A percentile compares a stretch with the other conserved stretches of the same genome.
Evolutionary conservation across 2,113 vertebrate genomes (phyloP).

Genomic region (Tachycineta bicolor): DNA sequence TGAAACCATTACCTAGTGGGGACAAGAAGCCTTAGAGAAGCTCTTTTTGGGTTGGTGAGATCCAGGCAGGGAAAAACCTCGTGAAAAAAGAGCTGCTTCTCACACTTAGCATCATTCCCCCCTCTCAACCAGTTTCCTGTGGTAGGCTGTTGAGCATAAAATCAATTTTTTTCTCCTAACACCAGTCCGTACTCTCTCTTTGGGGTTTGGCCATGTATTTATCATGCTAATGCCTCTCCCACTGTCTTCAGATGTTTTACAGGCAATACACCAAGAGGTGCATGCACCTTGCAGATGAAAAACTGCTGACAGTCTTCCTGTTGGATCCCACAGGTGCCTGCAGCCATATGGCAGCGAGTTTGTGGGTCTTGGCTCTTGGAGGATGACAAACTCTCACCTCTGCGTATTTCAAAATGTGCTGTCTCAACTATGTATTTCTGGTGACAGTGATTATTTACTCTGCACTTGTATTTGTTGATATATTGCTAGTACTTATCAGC

Average conservation of each 20-base stretch:
- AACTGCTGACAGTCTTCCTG: conserved; percentile 4
- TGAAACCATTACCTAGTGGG: conserved; percentile 4
- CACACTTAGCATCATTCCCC: background rate
- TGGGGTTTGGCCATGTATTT: background rate
- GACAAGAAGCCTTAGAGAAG: background rate
- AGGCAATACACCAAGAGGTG: conserved; percentile 16
- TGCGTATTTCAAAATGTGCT: background rate
- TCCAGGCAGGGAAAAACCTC: background rate
- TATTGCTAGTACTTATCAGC: conserved; percentile 1
- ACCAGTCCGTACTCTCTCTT: background rate
- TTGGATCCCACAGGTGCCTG: background rate
- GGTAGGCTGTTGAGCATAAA: background rate
- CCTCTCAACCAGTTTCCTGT: background rate
- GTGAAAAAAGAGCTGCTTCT: background rate
- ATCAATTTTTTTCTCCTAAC: background rate
- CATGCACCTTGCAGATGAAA: conserved; percentile 5
- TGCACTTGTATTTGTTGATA: conserved; percentile 44
- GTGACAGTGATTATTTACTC: conserved; percentile 66
- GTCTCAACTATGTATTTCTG: conserved; percentile 1
- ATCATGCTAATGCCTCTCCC: background rate
- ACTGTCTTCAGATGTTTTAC: conserved; percentile 8
- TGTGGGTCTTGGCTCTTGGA: background rate
- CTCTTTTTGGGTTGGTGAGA: background rate
- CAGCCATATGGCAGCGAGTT: background rate
- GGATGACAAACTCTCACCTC: conserved; percentile 21